phyloP scores from a whole-genome alignment of 2,888 invertebrate genomes.

The Aspidiotus rigidus region DNA sequence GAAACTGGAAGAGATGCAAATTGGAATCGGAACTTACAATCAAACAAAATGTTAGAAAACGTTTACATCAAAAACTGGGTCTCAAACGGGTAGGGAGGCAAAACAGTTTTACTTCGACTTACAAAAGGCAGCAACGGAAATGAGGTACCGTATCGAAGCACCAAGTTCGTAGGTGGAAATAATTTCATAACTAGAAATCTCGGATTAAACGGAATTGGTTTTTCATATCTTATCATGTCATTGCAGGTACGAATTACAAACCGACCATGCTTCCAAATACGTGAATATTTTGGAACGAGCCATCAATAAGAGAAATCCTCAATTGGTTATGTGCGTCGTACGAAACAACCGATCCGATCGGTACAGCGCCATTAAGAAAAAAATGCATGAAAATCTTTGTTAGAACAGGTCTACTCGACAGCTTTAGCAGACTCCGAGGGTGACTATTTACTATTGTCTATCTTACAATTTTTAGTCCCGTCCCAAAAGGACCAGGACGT shows the following conservation, averaged over 20 bases:
- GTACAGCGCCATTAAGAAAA: slow-evolving; percentile 81
- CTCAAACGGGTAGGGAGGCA: background rate
- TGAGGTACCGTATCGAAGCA: slow-evolving; percentile 43
- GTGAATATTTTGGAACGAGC: slow-evolving; percentile 52
- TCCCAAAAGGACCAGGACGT: too few relatives aligned
- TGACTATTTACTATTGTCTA: background rate
- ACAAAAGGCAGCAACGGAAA: slow-evolving; percentile 44
- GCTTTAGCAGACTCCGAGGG: background rate
- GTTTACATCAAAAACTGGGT: slow-evolving; percentile 43
- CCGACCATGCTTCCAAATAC: slow-evolving; percentile 55
- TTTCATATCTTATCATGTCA: slow-evolving; percentile 36
- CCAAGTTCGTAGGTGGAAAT: slow-evolving; percentile 37
- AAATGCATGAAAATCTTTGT: slow-evolving; percentile 64
- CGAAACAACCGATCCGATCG: slow-evolving; percentile 60
- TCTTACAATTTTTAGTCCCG: slow-evolving; percentile 43
- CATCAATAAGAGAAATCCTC: slow-evolving; percentile 50
- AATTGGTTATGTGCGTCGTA: slow-evolving; percentile 58
- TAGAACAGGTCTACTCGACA: slow-evolving; percentile 22
- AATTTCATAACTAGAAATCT: background rate
- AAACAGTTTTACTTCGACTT: slow-evolving; percentile 37
- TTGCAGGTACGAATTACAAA: slow-evolving; percentile 43
- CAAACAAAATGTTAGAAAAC: slow-evolving; percentile 44
- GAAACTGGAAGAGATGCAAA: slow-evolving; percentile 48
- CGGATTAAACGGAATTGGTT: background rate
- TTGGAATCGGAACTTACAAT: slow-evolving; percentile 63